Conservation (phyloP, 2,888 invertebrate species). For the Drosophila rubida region DNA sequence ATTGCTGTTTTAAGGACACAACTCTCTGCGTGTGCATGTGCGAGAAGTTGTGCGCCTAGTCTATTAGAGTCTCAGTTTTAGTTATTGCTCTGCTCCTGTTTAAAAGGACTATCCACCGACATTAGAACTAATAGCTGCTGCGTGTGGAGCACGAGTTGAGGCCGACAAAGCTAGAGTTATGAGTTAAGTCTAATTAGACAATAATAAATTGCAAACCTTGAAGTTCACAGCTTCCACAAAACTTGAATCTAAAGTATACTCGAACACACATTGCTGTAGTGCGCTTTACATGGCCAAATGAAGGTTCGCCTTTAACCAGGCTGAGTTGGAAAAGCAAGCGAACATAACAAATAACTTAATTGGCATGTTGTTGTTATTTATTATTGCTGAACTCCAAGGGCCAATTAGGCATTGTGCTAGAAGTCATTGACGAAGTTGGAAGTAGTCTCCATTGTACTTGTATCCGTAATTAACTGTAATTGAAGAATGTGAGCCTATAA, state of each 20-base stretch:
- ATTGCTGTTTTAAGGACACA: no score
- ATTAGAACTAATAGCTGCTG: no score
- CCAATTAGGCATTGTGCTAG: conserved; percentile 41
- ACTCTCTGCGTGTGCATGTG: no score
- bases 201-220: background rate
- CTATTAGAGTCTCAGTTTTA: no score
- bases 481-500: background rate
- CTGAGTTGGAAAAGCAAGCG: background rate
- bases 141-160: no score
- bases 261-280: background rate
- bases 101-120: no score
- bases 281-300: background rate
- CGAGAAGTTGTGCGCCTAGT: no score
- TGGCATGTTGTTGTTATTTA: conserved; percentile 20
- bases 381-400: conserved; percentile 9
- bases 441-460: conserved; percentile 2
- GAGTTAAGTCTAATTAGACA: background rate
- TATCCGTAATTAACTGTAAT: conserved; percentile 28
- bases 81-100: no score
- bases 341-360: background rate
- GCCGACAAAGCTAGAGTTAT: no score
- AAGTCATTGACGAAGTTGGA: conserved; percentile 1
- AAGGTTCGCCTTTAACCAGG: background rate
- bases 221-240: background rate
- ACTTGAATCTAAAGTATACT: background rate